Base-by-base conservation (phyloP, 1,140 invertebrate genomes). In the Calliphora vicina region DNA sequence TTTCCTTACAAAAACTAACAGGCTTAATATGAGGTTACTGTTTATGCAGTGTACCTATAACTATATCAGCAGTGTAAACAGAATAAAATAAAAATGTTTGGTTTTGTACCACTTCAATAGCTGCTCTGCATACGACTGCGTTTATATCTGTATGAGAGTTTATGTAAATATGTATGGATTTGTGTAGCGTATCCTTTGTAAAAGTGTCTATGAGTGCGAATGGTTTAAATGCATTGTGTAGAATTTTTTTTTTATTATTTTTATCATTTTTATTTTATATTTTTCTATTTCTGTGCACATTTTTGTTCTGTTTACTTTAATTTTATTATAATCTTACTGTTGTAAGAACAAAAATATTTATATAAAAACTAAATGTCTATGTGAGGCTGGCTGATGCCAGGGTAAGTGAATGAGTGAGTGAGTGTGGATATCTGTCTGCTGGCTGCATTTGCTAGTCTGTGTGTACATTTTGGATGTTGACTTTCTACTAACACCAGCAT, bases 271-370 rank as follows among this genome's bases (percentile, higher is more conserved):
- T n/a, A 13, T n/a, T n/a, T n/a, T n/a, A 13, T 45, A 17, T 45
- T 45, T 45, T 45, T 45, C 43, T 45, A 50, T 50, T 50, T n/a
- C n/a, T n/a, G 1, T 50, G 10, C 5, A 35, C 5, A 35, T 50
- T 50, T 13, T 50, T 67, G n/a, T 23, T 67, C 20, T 67, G 61
- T 67, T 67, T 67, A 67, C 61, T 67, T 67, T 67, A 67, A 67
- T 67, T 67, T 67, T 67, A 67, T 67, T 67, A 67, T 67, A 67
- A 67, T 67, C 61, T 67, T 67, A 67, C 61, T 23, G 10, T 67
- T 67, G n/a, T 25, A 67, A 67, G 61, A 67, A 25, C 61, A 67
- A 25, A 67, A 67, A 67, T 23, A 12, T 67, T 23, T 57, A 15
- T n/a, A 35, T 35, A 35, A 35, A 35, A 35, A 35, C 35, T 35